Evolutionary conservation across 2,797 vertebrate species (phyloP), one percentile per base, ranked within the genome.

Genomic region (Tapirus indicus): DNA sequence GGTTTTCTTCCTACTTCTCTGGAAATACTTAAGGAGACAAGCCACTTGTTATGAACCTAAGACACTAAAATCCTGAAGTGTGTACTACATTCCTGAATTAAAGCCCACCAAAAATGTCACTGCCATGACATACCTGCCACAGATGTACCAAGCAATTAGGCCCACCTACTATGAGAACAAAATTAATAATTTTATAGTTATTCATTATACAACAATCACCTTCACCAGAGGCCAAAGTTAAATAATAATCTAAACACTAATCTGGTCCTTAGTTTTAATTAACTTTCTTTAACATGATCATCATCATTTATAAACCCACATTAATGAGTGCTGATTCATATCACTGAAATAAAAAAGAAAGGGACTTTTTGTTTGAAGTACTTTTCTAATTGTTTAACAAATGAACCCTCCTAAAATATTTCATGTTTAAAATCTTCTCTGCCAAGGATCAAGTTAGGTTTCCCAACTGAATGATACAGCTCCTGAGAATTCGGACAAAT

Each of bases 401-500:
- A 96, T 95, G 78, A 96, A 79, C 58, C 56, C 49, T 79, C 64
- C 69, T 95, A 95, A 93, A 97, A 69, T 91, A 94, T 85, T 88
- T 92, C 66, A 91, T 58, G 7, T 82, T 94, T 88, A 91, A 95
- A 92, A 58, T 80, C 27, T 60, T 88, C 56, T 89, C 89, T 90
- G 58, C 79, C 9, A 79, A 95, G 62, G 49, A 64, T 94, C 68
- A 66, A 69, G 44, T 77, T 74, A 74, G 83, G 77, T 41, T 95
- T 92, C 79, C 80, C 60, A 32, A 78, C 8, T 18, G 88, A 60
- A n/a, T 13, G 72, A 71, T 7, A 21, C 4, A 72, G 93, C 32
- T 92, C 66, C 84, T 64, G 88, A 44, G 56, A 94, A 95, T 58
- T 77, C 47, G 75, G 71, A 60, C 47, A 78, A 94, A 96, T 49